A percentile compares a stretch with the other conserved stretches of the same genome.
Evolutionary conservation across 2,113 vertebrate genomes (phyloP).

Genomic region (Cromileptes altivelis): DNA sequence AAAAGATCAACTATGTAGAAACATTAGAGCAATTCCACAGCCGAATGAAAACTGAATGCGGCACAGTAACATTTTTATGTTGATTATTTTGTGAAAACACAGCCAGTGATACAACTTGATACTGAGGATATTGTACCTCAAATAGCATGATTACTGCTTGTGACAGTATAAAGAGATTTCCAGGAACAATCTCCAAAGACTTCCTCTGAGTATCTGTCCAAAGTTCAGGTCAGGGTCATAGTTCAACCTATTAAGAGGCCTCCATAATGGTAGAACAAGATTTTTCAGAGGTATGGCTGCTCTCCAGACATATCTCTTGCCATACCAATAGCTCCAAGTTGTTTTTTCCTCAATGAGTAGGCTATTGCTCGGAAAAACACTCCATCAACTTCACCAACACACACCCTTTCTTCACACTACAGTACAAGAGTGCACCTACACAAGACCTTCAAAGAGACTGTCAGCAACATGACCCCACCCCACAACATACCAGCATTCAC

Average conservation of each 20-base stretch:
- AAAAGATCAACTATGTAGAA: too few relatives aligned
- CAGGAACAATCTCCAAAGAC: constrained; percentile 7
- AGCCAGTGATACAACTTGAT: not conserved
- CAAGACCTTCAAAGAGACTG: constrained; percentile 44
- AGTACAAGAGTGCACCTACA: constrained; percentile 39
- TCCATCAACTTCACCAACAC: constrained; percentile 11
- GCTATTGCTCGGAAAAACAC: constrained; percentile 8
- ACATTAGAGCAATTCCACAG: too few relatives aligned
- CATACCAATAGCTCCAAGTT: not conserved
- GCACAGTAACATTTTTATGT: too few relatives aligned
- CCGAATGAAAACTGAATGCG: too few relatives aligned
- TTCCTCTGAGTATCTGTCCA: not conserved
- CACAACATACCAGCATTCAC: constrained; percentile 34
- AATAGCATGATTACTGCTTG: not conserved
- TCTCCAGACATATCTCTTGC: not conserved
- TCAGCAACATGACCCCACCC: constrained; percentile 41
- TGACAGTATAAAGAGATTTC: constrained; percentile 16
- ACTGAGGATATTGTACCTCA: not conserved
- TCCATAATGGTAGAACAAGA: not conserved
- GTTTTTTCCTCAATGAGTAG: not conserved
- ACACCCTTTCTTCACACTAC: constrained; percentile 33
- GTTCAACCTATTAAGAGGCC: constrained; percentile 4
- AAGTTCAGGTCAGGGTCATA: not conserved
- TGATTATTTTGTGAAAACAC: not conserved
- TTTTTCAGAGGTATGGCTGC: not conserved